A percentile compares a stretch with the other conserved stretches of the same genome.
Conservation (phyloP, 2,113 vertebrate genomes). For the Sylvietta virens region DNA sequence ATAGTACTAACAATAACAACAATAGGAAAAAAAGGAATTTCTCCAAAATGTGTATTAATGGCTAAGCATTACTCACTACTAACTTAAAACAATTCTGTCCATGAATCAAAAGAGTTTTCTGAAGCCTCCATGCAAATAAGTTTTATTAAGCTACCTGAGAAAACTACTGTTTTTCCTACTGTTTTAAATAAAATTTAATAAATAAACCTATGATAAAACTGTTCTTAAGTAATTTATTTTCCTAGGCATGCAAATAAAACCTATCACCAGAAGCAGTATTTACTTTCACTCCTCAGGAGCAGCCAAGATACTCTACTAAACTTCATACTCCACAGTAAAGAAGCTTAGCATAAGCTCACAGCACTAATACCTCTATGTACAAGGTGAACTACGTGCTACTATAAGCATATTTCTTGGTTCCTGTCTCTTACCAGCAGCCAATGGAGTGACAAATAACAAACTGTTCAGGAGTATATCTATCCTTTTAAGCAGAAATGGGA, state of each 20-base stretch:
- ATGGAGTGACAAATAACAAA: background rate
- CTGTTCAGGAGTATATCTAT: background rate
- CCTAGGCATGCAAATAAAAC: background rate
- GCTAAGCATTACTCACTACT: background rate
- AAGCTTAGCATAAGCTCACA: background rate
- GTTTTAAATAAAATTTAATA: background rate
- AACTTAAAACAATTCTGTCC: background rate
- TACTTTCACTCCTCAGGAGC: background rate
- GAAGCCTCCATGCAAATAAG: background rate
- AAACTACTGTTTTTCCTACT: background rate
- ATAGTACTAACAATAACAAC: background rate
- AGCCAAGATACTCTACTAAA: background rate
- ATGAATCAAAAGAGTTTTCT: background rate
- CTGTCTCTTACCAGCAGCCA: background rate
- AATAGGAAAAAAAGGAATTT: rapidly evolving
- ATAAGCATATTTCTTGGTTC: background rate
- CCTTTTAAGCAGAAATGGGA: background rate
- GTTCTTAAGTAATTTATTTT: background rate
- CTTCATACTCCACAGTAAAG: background rate
- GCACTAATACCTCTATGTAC: background rate
- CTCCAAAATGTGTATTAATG: background rate
- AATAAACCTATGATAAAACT: background rate
- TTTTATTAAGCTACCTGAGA: background rate
- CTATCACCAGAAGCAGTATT: background rate
- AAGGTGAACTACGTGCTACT: background rate